phyloP scores from a whole-genome alignment of 2,797 vertebrate species.

The Gobio occitaniae region DNA sequence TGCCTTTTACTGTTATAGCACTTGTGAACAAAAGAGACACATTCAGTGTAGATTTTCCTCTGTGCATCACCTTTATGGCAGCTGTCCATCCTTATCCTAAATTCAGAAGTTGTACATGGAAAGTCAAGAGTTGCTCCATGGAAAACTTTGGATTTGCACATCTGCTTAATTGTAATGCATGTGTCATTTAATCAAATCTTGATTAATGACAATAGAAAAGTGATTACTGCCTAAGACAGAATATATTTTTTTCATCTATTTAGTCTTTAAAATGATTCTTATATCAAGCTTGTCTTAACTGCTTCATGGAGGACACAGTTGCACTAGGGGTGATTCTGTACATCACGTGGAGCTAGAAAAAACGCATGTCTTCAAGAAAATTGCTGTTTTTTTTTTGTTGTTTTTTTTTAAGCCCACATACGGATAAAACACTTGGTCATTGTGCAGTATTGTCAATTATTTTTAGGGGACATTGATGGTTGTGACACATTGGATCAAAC shows the following conservation, averaged over 20 bases:
- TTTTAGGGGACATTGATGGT: conserved; percentile 99
- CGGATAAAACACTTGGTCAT: conserved; percentile 88
- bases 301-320: conserved; percentile 66
- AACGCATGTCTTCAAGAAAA: conserved; percentile 65
- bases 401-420: conserved; percentile 30
- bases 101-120: conserved; percentile 35
- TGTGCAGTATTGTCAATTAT: conserved; percentile 99
- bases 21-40: conserved; percentile 78
- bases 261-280: conserved; percentile 13
- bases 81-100: conserved; percentile 66
- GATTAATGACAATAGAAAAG: conserved; percentile 42
- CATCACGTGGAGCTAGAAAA: conserved; percentile 50
- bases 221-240: conserved; percentile 38
- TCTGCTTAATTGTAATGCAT: conserved; percentile 52
- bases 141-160: conserved; percentile 42
- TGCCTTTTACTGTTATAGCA: conserved; percentile 69
- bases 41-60: conserved; percentile 69
- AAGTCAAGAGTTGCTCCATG: conserved; percentile 43
- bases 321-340: conserved; percentile 74
- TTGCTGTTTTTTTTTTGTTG: neutral
- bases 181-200: conserved; percentile 39
- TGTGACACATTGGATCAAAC: conserved; percentile 98
- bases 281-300: conserved; percentile 27
- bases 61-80: conserved; percentile 78
- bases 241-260: conserved; percentile 15